phyloP scores from a whole-genome alignment of 2,888 invertebrate species.

The Lomographa bimaculata region DNA sequence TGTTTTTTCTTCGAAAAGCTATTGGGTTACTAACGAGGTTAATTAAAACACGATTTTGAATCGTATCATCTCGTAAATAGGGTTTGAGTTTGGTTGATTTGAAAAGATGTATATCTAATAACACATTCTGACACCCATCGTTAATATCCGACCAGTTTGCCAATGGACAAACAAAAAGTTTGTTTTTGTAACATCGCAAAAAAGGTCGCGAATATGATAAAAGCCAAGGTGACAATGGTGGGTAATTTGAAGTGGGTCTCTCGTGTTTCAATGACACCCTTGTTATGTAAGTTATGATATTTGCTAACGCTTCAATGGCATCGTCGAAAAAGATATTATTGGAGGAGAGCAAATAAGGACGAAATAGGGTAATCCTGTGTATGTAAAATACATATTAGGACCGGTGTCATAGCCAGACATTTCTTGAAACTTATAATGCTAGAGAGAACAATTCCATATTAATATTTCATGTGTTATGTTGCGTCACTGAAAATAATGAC shows the following conservation, averaged over 20 bases:
- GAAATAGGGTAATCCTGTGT: too few species aligned
- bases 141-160: slow-evolving; percentile 44
- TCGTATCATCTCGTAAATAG: not conserved
- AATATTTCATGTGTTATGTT: too few species aligned
- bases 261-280: slow-evolving; percentile 53
- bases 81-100: slow-evolving; percentile 2
- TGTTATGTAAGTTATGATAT: slow-evolving; percentile 38
- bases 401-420: too few species aligned
- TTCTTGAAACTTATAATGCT: too few species aligned
- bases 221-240: slow-evolving; percentile 51
- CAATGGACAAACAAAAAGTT: slow-evolving; percentile 57
- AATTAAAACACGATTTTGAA: not conserved
- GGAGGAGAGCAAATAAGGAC: not conserved
- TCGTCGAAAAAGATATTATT: too few species aligned
- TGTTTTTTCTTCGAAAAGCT: slow-evolving; percentile 39
- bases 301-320: slow-evolving; percentile 22
- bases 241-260: slow-evolving; percentile 56
- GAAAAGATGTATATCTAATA: too few species aligned
- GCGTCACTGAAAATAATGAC: too few species aligned
- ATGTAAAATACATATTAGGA: too few species aligned
- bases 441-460: too few species aligned
- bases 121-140: slow-evolving; percentile 27
- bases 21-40: slow-evolving; percentile 45
- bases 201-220: slow-evolving; percentile 46
- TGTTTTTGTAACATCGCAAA: slow-evolving; percentile 57